Conservation (phyloP, 1,140 invertebrate species). For the Onthophagus taurus region DNA sequence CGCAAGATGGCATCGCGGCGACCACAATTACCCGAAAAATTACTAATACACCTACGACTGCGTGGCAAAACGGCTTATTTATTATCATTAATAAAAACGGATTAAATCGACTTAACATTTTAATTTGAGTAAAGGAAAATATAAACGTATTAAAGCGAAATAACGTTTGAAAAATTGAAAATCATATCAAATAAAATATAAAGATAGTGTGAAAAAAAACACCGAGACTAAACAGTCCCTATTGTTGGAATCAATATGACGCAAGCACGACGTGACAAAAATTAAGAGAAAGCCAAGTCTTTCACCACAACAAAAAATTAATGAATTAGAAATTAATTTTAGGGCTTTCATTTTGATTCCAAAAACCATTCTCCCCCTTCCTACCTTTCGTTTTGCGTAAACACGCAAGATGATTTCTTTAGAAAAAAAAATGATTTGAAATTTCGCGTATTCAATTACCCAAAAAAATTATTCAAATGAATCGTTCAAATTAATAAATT, state of each 20-base stretch:
- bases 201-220: constrained; percentile 20
- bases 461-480: constrained; percentile 4
- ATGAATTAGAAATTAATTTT: constrained; percentile 7
- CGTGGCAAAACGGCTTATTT: constrained; percentile 35
- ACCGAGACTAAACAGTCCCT: constrained; percentile 34
- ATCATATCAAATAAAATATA: too few relatives aligned
- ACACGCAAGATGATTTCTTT: constrained; percentile 4
- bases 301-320: neutral
- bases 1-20: too few relatives aligned
- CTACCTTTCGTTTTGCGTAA: constrained; percentile 25
- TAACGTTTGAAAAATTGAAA: too few relatives aligned
- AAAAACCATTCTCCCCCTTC: constrained; percentile 30
- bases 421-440: neutral
- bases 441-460: neutral
- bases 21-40: constrained; percentile 15
- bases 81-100: constrained; percentile 20
- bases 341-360: constrained; percentile 27
- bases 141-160: constrained; percentile 18
- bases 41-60: constrained; percentile 25
- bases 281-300: neutral
- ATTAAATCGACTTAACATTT: too few relatives aligned
- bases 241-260: constrained; percentile 29
- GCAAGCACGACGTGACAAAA: neutral
- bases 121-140: constrained; percentile 18
- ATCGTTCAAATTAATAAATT: too few relatives aligned